These are phyloP conservation scores for Eupithecia subumbrata DNA, from an alignment of 2,888 invertebrate genomes.

Conservation along the genomic window DNA sequence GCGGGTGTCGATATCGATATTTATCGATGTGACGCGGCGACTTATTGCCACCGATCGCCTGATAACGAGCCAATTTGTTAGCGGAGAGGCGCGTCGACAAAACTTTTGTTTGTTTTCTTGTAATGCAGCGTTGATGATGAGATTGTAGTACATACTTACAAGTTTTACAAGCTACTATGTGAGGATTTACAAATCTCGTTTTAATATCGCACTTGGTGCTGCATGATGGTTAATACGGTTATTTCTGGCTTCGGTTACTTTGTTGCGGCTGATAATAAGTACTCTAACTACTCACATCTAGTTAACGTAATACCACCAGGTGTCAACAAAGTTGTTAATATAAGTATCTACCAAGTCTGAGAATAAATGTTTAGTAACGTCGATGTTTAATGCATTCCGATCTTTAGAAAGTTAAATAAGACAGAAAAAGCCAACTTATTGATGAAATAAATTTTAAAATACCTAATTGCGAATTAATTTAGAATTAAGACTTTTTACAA, in stretches of 20 bases:
- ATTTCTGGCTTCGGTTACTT: slow-evolving; percentile 15
- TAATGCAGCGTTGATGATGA: slow-evolving; percentile 49
- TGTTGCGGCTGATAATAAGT: slow-evolving; percentile 12
- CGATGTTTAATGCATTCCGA: slow-evolving; percentile 18
- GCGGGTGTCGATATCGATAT: slow-evolving; percentile 71
- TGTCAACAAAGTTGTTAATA: slow-evolving; percentile 11
- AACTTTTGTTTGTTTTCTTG: slow-evolving; percentile 59
- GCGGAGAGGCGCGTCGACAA: slow-evolving; percentile 53
- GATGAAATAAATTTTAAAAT: background rate
- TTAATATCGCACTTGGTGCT: slow-evolving; percentile 36
- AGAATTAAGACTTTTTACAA: slow-evolving; percentile 19
- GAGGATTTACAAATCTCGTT: slow-evolving; percentile 36
- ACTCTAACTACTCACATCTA: background rate
- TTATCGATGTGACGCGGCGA: slow-evolving; percentile 71
- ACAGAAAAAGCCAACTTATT: background rate
- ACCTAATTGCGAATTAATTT: slow-evolving; percentile 20
- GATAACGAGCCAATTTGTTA: slow-evolving; percentile 80
- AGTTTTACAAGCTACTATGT: slow-evolving; percentile 39
- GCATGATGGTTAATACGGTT: slow-evolving; percentile 1
- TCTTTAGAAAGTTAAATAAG: background rate
- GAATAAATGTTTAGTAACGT: background rate
- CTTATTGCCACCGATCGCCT: slow-evolving; percentile 72
- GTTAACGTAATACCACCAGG: slow-evolving; percentile 2
- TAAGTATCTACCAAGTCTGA: background rate
- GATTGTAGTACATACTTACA: slow-evolving; percentile 47